phyloP scores from a whole-genome alignment of 2,113 vertebrate genomes.

The Theropithecus gelada region DNA sequence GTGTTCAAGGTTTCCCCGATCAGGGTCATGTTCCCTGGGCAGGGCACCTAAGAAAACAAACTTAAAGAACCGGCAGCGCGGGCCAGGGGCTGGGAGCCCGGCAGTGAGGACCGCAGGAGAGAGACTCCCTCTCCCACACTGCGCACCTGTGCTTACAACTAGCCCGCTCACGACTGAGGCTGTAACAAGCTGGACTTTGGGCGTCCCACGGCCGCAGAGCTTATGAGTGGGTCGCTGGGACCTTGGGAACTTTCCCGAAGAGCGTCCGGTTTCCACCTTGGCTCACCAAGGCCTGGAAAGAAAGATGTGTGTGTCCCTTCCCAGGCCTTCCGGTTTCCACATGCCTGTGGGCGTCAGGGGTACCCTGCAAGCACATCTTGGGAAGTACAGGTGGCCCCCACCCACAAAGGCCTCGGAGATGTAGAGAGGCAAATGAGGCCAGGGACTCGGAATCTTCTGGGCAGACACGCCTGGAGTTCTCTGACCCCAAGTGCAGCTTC shows the following conservation, averaged over 20 bases:
- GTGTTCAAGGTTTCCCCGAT: background rate
- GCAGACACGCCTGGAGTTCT: too few species aligned
- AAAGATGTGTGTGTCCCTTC: background rate
- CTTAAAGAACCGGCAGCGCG: rapidly evolving
- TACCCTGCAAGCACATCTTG: background rate
- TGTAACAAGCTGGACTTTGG: too few species aligned
- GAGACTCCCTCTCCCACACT: rapidly evolving
- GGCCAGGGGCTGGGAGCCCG: rapidly evolving
- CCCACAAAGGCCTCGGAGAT: background rate
- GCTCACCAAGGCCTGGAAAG: background rate
- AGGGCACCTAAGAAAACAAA: background rate
- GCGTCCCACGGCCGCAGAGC: too few species aligned
- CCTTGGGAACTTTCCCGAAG: background rate
- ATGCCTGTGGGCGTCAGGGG: too few species aligned
- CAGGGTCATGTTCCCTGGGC: rapidly evolving
- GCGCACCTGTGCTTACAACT: background rate
- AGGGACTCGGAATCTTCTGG: background rate
- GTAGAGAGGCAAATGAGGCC: background rate
- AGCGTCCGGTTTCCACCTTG: background rate
- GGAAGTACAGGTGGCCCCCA: background rate
- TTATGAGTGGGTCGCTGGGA: background rate
- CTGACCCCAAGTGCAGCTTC: background rate
- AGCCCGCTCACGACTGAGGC: rapidly evolving
- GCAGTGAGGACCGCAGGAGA: rapidly evolving
- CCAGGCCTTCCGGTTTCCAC: background rate